phyloP scores from a whole-genome alignment of 2,113 vertebrate genomes.

The Triplophysa tibetana region DNA sequence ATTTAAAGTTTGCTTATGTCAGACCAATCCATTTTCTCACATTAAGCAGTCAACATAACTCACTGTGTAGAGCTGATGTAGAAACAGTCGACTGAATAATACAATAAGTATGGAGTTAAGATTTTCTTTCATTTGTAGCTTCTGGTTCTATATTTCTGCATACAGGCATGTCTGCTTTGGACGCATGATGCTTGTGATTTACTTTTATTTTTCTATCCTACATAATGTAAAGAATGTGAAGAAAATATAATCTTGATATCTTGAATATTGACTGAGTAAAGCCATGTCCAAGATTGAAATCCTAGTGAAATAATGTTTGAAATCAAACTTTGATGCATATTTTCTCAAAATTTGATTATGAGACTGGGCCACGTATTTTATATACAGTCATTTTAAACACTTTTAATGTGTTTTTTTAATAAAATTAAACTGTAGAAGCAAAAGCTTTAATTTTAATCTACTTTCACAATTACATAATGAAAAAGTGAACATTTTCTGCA shows the following conservation, averaged over 20 bases:
- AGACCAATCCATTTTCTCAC: slow-evolving; percentile 9
- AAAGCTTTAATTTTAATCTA: too few relatives aligned
- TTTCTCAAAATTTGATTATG: too few relatives aligned
- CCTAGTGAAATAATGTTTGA: too few relatives aligned
- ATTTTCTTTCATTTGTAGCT: not conserved
- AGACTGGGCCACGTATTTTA: too few relatives aligned
- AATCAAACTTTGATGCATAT: too few relatives aligned
- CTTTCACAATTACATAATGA: too few relatives aligned
- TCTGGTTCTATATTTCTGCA: not conserved
- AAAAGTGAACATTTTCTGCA: not conserved
- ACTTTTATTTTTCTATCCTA: not conserved
- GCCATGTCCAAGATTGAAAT: too few relatives aligned
- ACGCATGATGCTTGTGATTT: not conserved
- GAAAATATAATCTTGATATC: too few relatives aligned
- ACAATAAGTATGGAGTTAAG: not conserved
- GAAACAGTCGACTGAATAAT: slow-evolving; percentile 21
- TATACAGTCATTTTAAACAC: not conserved
- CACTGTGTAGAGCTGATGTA: not conserved
- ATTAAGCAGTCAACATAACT: slow-evolving; percentile 8
- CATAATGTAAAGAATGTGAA: too few relatives aligned
- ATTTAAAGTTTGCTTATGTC: slow-evolving; percentile 8
- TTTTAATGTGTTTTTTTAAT: not conserved
- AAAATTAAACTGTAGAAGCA: too few relatives aligned
- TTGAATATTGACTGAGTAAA: too few relatives aligned
- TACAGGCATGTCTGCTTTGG: not conserved